These are phyloP conservation scores for Pocillopora meandrina DNA, from an alignment of 92 coral and sea anemone genomes.

Conservation along the genomic window DNA sequence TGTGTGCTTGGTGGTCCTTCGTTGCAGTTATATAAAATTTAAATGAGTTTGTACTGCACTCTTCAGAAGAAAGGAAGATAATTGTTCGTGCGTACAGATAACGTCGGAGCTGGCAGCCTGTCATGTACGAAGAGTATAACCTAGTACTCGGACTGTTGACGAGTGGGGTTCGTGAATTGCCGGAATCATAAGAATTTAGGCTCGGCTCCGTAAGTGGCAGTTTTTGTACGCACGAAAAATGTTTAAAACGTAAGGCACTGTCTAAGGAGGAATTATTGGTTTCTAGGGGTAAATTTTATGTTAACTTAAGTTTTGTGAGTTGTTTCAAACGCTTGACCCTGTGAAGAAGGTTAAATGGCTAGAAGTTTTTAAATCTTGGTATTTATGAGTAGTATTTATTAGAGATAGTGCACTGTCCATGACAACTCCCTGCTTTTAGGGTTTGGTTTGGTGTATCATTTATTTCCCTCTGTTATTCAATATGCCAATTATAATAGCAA, in stretches of 20 bases:
- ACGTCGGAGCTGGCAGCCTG: not conserved
- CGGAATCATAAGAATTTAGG: not conserved
- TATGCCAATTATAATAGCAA: too few species aligned
- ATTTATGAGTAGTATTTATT: conserved; percentile 49
- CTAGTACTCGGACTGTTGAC: not conserved
- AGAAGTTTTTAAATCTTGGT: not conserved
- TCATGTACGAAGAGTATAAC: not conserved
- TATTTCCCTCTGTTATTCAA: not conserved
- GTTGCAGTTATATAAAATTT: too few species aligned
- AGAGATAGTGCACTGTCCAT: not conserved
- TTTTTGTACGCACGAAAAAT: not conserved
- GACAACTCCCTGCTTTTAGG: not conserved
- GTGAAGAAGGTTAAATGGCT: not conserved
- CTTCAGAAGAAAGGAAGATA: not conserved
- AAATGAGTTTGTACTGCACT: not conserved
- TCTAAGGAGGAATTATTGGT: not conserved
- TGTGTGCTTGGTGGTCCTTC: too few species aligned
- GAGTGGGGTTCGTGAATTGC: not conserved
- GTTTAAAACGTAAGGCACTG: not conserved
- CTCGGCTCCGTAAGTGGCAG: not conserved
- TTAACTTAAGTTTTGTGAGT: not conserved
- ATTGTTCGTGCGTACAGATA: not conserved
- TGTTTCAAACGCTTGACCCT: not conserved
- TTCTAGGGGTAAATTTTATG: not conserved
- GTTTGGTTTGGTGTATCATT: not conserved